These are phyloP conservation scores for Heliconius melpomene DNA, from an alignment of 1,140 invertebrate genomes.

Conservation along the genomic window DNA sequence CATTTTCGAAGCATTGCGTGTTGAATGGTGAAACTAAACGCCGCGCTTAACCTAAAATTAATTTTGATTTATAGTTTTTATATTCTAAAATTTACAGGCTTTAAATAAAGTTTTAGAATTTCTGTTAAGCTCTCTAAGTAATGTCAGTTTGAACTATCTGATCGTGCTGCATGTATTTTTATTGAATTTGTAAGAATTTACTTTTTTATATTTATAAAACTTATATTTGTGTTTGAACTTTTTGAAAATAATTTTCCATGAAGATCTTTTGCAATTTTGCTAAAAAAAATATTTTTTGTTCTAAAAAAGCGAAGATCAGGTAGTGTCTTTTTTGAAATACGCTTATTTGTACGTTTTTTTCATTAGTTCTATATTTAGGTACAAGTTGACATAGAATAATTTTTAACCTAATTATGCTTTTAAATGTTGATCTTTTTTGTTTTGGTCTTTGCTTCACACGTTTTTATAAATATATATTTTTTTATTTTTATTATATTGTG, in stretches of 20 bases:
- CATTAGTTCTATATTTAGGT: constrained; percentile 4
- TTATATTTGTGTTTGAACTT: no score
- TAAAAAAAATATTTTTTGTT: not conserved
- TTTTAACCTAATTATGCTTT: not conserved
- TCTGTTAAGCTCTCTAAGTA: constrained; percentile 4
- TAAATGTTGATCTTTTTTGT: not conserved
- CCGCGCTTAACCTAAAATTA: not conserved
- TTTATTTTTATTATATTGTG: no score
- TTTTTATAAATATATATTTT: not conserved
- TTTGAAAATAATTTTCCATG: not conserved
- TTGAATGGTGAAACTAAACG: no score
- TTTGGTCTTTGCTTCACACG: no score
- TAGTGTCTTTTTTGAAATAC: constrained; percentile 1
- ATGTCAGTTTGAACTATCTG: not conserved
- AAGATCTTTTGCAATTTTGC: not conserved
- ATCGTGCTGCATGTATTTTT: not conserved
- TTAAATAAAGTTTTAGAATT: constrained; percentile 1
- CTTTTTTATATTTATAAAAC: not conserved
- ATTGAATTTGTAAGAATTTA: not conserved
- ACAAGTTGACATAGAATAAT: not conserved
- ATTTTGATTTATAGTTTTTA: not conserved
- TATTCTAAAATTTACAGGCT: not conserved
- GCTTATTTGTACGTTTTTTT: constrained; percentile 9
- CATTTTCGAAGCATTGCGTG: no score
- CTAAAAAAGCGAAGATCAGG: not conserved